Conservation (phyloP, 1,140 invertebrate species). For the Magallana angulata region DNA sequence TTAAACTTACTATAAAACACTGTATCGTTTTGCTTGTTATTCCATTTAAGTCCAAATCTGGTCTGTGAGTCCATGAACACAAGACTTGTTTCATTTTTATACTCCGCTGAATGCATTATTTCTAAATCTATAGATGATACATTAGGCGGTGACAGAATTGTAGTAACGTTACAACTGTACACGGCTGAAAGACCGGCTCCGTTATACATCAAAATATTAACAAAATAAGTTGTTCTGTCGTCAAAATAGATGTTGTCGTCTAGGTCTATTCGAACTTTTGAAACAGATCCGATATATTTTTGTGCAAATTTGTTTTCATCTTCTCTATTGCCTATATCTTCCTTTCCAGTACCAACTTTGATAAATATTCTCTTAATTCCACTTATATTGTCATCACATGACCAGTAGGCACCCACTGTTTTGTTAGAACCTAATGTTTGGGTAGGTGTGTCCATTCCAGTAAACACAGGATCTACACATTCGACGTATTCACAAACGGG, state of each 20-base stretch:
- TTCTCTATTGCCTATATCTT: conserved; percentile 10
- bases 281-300: conserved; percentile 5
- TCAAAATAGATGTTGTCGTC: conserved; percentile 16
- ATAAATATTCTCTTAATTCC: conserved; percentile 17
- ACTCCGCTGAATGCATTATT: background rate
- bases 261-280: conserved; percentile 31
- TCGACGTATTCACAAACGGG: conserved; percentile 40
- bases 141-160: conserved; percentile 31
- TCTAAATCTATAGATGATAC: background rate
- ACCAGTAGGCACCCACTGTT: conserved; percentile 55
- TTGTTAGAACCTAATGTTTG: conserved; percentile 48
- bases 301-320: conserved; percentile 16
- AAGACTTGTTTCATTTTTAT: background rate
- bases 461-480: conserved; percentile 51
- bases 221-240: conserved; percentile 37
- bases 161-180: conserved; percentile 49
- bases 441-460: conserved; percentile 30
- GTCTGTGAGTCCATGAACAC: conserved; percentile 9
- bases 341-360: conserved; percentile 17
- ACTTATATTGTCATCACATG: conserved; percentile 42
- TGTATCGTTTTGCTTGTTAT: conserved; percentile 11
- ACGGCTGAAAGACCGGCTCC: conserved; percentile 39
- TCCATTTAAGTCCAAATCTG: conserved; percentile 45
- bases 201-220: conserved; percentile 41
- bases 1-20: conserved; percentile 52